Base-by-base conservation (phyloP, 2,797 vertebrate genomes). In the Gadopsis marmoratus region DNA sequence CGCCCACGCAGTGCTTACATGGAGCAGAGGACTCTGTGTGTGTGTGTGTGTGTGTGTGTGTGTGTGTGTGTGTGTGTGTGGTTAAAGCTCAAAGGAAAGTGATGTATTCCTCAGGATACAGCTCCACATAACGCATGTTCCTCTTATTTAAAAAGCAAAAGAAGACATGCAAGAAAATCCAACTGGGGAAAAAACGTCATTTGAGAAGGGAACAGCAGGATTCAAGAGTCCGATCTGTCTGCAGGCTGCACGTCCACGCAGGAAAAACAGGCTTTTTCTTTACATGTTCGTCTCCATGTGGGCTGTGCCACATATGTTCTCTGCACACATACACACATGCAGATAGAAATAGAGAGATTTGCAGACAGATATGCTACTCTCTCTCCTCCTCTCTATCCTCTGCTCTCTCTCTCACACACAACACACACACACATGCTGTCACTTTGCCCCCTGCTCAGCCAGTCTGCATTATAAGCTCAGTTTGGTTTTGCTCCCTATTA, bases 401-500 rank as follows among this genome's bases (percentile, higher is more conserved):
- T 67, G 17, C 62, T 55, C 71, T 62, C 60, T 72, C 71, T 72
- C 55, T 58, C 63, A 63, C 51, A 21, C 77, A 79, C 74, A 68
- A 61, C 67, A 74, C 86, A 88, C 83, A 88, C 86, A 58, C 69
- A 64, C 84, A 79, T 72, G 73, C 88, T 84, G 92, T 86, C 90
- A 61, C 90, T 86, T 91, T 95, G 90, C 82, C 89, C 86, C 60
- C 82, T 81, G 91, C 79, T 91, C 85, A 76, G 82, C 88, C 84
- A 86, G 71, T 88, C 89, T 70, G 91, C 89, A 88, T 91, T 84
- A 87, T 74, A 92, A 88, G 89, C 92, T 86, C 90, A 89, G 86
- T 82, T 93, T 90, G 86, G 87, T 86, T 94, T 92, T 88, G 78
- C 78, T 94, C 86, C 87, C 91, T 91, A 74, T 86, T 89, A 92